These are phyloP conservation scores for Hydrotaea diabolus DNA, from an alignment of 2,888 invertebrate genomes.

Conservation along the genomic window DNA sequence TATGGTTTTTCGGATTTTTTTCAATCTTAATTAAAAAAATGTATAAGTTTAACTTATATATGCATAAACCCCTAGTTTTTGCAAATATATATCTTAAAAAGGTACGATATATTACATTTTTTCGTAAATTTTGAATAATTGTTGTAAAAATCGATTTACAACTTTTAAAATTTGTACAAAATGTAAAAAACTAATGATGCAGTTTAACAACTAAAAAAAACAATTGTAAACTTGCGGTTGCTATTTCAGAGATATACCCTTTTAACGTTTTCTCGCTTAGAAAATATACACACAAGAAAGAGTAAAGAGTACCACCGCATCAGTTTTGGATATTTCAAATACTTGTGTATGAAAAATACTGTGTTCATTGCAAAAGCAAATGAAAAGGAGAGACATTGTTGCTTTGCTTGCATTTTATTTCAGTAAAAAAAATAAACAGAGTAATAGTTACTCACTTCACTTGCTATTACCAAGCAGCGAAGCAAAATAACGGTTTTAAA, in stretches of 20 bases:
- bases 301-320: neutral
- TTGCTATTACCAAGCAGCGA: constrained; percentile 18
- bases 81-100: too few relatives aligned
- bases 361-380: neutral
- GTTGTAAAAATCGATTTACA: neutral
- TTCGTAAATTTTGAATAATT: constrained; percentile 14
- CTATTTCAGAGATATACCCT: neutral
- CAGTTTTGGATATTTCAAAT: too few relatives aligned
- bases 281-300: neutral
- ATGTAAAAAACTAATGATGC: neutral
- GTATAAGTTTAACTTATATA: too few relatives aligned
- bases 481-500: constrained; percentile 16
- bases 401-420: constrained; percentile 1
- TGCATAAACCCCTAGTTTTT: too few relatives aligned
- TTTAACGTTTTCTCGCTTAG: neutral
- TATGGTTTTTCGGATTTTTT: too few relatives aligned
- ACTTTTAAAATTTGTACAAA: neutral
- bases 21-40: too few relatives aligned
- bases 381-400: neutral
- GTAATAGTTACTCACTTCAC: constrained; percentile 12
- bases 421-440: constrained; percentile 5
- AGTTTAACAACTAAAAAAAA: neutral
- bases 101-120: too few relatives aligned
- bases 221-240: neutral
- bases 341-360: too few relatives aligned